Base-by-base conservation (phyloP, 2,888 invertebrate genomes). In the Ophion ventricosus region DNA sequence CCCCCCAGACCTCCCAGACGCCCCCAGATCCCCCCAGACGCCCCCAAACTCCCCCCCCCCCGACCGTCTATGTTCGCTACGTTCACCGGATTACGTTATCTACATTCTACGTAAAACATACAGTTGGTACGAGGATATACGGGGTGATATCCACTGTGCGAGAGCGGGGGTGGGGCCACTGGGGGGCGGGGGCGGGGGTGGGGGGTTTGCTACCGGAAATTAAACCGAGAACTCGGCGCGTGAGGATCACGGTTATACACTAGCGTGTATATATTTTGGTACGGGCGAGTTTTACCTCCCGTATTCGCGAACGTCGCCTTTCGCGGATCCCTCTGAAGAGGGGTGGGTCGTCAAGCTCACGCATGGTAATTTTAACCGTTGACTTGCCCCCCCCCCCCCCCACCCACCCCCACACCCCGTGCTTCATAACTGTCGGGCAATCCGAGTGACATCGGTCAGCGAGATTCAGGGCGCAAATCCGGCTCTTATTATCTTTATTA, bases 191-290 rank as follows among this genome's bases (percentile, higher is more conserved):
- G 56, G 7, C 26, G 69, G 40, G 70, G 61, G 40, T 10, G 66
- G 49, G 3, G 57, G 49, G 40, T 56, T 66, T 76, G 76, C 67
- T 64, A 81, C 79, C 84, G 86, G 84, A 86, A 86, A 86, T 86
- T 86, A 86, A 86, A 86, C 80, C 78, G 76, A 85, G 83, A 84
- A 86, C 82, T 82, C 67, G 40, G 72, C 8, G 10, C 43, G 66
- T 26, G 29, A 23, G 57, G 63, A 43, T 11, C 49, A n/a, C 17
- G 54, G 59, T 29, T 43, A 69, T 29, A 67, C 25, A 11, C 54
- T 5, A n/a, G 67, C 59, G 56, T 29, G 54, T 79, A 61, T 43
- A 54, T 54, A 61, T 43, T 64, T 54, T 40, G 72, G 26, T 79
- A 70, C 70, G 59, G 70, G 79, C 8, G 26, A 43, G 70, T 57